Conservation (phyloP, 2,113 vertebrate genomes). For the Barbus barbus region DNA sequence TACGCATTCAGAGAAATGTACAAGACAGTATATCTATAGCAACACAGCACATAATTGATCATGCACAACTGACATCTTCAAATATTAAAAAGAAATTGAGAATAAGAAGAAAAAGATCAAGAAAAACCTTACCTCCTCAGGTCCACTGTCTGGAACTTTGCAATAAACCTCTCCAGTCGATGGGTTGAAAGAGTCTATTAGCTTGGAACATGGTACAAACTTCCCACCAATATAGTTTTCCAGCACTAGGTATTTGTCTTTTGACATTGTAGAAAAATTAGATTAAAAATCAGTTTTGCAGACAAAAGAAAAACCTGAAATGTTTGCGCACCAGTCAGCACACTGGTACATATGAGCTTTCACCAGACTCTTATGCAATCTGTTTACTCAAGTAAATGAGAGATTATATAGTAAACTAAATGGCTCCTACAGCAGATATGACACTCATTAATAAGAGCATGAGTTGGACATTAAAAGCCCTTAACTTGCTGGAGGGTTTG, state of each 20-base stretch:
- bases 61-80: not conserved
- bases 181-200: constrained; percentile 88
- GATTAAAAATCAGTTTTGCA: not conserved
- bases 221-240: constrained; percentile 92
- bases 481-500: not conserved
- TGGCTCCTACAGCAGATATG: not conserved
- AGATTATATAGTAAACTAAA: not conserved
- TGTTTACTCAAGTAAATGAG: not conserved
- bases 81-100: not conserved
- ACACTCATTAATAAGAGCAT: not conserved
- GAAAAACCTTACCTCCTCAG: constrained; percentile 82
- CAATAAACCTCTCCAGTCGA: constrained; percentile 89
- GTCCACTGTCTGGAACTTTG: constrained; percentile 88
- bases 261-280: constrained; percentile 14
- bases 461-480: not conserved
- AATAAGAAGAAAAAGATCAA: not conserved
- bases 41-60: not conserved
- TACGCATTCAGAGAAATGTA: not conserved
- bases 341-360: constrained; percentile 20
- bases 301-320: not conserved
- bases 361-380: constrained; percentile 15
- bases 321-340: not conserved
- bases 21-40: too few species aligned
- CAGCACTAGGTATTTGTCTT: constrained; percentile 72
- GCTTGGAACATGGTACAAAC: constrained; percentile 80